Evolutionary conservation across 1,140 invertebrate genomes (phyloP), one percentile per base, ranked within the genome.

Genomic region (Drosophila murphyi): DNA sequence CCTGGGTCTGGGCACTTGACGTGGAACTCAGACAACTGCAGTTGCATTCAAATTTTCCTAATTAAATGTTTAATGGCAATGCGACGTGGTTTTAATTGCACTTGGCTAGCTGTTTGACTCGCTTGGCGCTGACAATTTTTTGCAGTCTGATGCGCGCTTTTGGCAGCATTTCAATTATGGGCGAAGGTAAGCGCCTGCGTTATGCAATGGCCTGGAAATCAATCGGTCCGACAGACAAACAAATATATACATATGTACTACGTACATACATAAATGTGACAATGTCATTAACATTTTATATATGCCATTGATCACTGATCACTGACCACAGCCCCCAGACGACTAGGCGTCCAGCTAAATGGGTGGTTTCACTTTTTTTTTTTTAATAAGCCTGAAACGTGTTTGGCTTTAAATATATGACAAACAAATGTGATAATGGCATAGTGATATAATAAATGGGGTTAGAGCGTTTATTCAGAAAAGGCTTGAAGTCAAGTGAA

Each of bases 11-110:
- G 54, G 65, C 6, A 39, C 32, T 61, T 29, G 6, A 20, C 20
- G 20, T 20, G 20, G 20, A 20, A 20, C 20, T 20, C 20, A 20
- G 48, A 5, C 43, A 28, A 29, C 69, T 57, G 85, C 56, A 71
- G 77, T 72, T 88, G 85, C 85, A 88, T 88, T 88, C 85, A 88
- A 88, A 88, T 88, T 88, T 85, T 78, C 76, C 85, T 83, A 71
- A 88, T 89, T 88, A 88, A 89, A 65, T 57, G 55, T 60, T 89
- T 88, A 88, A 88, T 89, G 80, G 85, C 77, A 90, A 56, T 71
- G 85, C 83, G 83, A 88, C 85, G 85, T 88, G 82, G 54, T 73
- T 88, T 83, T 88, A 88, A 88, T 88, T 88, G 80, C 85, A 73
- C 63, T 67, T 45, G 47, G 52, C 43, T 37, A 34, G 28, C 28